phyloP scores from a whole-genome alignment of 2,797 vertebrate genomes.

The Cercopithecus petaurista region DNA sequence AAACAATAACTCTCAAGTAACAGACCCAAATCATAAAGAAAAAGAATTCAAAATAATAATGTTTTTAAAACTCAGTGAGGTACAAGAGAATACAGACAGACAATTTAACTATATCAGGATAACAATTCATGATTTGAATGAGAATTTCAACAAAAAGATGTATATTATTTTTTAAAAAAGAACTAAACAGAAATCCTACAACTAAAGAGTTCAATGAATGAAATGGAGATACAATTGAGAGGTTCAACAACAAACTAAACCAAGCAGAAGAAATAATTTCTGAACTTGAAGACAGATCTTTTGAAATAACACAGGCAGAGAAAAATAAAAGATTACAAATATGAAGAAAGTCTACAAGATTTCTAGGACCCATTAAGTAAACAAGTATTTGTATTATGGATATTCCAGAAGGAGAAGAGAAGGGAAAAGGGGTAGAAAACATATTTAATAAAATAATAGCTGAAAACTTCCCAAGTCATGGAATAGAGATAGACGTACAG shows the following conservation, averaged over 20 bases:
- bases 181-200: not conserved
- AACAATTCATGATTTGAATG: not conserved
- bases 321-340: too few relatives aligned
- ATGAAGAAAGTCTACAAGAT: not conserved
- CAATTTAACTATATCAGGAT: not conserved
- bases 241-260: not conserved
- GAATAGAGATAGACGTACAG: not conserved
- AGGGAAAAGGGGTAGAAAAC: not conserved
- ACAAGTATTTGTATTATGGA: not conserved
- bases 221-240: not conserved
- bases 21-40: not conserved
- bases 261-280: not conserved
- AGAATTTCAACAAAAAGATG: not conserved
- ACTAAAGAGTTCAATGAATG: not conserved
- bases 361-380: not conserved
- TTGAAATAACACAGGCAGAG: not conserved
- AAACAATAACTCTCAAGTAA: not conserved
- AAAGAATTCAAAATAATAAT: not conserved
- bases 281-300: not conserved
- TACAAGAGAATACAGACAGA: not conserved
- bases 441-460: too few relatives aligned
- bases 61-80: not conserved
- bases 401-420: not conserved
- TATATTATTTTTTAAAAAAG: not conserved
- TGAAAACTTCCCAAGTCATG: not conserved